These are phyloP conservation scores for Seira sanloemensis DNA, from an alignment of 2,888 invertebrate genomes.

Conservation along the genomic window DNA sequence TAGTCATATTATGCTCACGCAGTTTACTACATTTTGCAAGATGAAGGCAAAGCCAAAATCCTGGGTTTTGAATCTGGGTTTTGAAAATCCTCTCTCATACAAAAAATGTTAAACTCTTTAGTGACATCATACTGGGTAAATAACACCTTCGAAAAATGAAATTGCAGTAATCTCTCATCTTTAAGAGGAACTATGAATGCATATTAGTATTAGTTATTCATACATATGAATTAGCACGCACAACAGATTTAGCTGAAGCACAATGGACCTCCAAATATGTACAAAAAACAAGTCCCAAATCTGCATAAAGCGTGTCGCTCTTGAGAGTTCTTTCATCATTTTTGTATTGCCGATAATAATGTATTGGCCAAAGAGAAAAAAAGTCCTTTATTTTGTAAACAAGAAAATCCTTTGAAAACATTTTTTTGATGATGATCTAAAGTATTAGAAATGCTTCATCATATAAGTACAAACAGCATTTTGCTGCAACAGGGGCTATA, in stretches of 20 bases:
- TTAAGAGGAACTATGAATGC: neutral
- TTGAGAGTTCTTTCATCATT: neutral
- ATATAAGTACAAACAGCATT: no score
- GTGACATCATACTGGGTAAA: conserved; percentile 18
- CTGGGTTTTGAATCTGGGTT: neutral
- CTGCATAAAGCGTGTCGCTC: neutral
- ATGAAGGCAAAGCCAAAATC: no score
- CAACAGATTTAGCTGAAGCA: no score
- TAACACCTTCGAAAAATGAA: conserved; percentile 20
- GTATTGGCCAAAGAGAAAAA: neutral
- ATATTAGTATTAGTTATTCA: neutral
- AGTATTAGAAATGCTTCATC: no score
- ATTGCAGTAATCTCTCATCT: neutral
- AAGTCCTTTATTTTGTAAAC: neutral
- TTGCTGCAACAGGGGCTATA: neutral
- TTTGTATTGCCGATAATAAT: no score
- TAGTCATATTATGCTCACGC: conserved; percentile 42
- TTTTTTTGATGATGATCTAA: neutral
- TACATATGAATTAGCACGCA: neutral
- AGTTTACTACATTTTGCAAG: no score
- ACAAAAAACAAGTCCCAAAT: no score
- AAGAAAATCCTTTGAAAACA: neutral
- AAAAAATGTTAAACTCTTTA: neutral
- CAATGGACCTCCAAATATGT: conserved; percentile 32
- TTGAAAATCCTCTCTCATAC: neutral